Percentiles rank a stretch among this genome's conserved stretches.
phyloP scores from a whole-genome alignment of 2,888 invertebrate genomes.

The Ceriagrion tenellum region DNA sequence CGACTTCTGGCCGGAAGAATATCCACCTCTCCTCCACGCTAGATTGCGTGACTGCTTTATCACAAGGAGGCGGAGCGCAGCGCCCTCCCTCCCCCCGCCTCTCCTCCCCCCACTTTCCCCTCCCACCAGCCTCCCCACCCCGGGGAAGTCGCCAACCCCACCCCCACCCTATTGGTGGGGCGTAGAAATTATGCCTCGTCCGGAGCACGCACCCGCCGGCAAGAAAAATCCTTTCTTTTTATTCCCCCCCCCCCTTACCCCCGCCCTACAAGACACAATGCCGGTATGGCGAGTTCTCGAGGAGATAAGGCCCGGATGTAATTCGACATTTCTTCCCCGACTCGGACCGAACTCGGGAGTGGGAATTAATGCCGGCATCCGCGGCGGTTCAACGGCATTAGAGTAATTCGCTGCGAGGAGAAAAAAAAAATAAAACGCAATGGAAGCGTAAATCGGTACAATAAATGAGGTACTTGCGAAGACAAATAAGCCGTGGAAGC shows the following conservation, averaged over 20 bases:
- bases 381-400: not conserved
- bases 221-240: not conserved
- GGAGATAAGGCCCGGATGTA: constrained; percentile 39
- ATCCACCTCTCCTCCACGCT: constrained; percentile 64
- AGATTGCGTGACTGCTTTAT: constrained; percentile 63
- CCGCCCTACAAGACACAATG: not conserved
- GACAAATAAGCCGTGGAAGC: constrained; percentile 14
- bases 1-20: constrained; percentile 31
- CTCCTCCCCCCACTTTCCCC: not conserved
- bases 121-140: not conserved
- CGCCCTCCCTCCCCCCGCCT: not conserved
- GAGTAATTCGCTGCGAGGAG: not conserved
- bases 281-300: constrained; percentile 33
- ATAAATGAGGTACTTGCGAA: not conserved
- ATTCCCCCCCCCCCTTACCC: not conserved
- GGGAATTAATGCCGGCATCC: not conserved
- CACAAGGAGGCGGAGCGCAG: not conserved
- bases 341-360: not conserved
- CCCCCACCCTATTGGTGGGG: not conserved
- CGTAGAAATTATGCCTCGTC: constrained; percentile 43
- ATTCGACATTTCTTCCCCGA: constrained; percentile 6
- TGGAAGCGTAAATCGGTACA: not conserved
- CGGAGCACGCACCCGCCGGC: constrained; percentile 16
- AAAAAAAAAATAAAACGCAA: not conserved
- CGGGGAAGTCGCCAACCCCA: not conserved